Base-by-base conservation (phyloP, 2,113 vertebrate species). In the Eupsittula cactorum region DNA sequence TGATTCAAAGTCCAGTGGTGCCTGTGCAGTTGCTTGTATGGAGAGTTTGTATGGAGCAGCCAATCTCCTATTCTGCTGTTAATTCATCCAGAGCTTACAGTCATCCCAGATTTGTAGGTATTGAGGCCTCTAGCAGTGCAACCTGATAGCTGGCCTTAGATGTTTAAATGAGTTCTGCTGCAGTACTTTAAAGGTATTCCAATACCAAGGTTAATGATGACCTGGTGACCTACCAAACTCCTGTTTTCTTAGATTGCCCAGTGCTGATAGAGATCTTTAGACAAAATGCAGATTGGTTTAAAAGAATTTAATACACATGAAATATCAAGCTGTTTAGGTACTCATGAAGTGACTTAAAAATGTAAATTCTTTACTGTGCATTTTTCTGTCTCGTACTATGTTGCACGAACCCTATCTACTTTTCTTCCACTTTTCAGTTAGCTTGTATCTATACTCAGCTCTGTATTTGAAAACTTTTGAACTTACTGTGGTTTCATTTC, bases 401-500 rank as follows among this genome's bases (percentile, higher is more conserved):
- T 49, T 64, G 44, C 46, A 21, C 9, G 8, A 90, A 74, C 62
- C 11, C 4, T 47, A 8, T 44, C 41, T 53, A 17, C 8, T 27
- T 88, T 52, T 57, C 62, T 92, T 80, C 74, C 37, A 64, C 63
- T 86, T 88, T 52, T 68, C 75, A 65, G 35, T 81, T 59, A 42
- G 25, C n/a, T 69, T 83, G 25, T 63, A 3, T 88, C 49, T 95
- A 28, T 86, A 47, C 68, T 82, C n/a, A 67, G 57, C 81, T 79
- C 37, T 41, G 7, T 41, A 18, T 70, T 47, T 84, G 90, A 95
- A 83, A 82, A 95, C 84, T 63, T 86, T 65, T 75, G 92, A 90
- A 86, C 24, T 79, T 39, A 41, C 0, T 1, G 53, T 44, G 52
- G 83, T 92, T 96, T 95, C 93, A 88, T 65, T 97, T 96, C 92